Conservation (phyloP, 2,113 vertebrate genomes). For the Corvus hawaiiensis region DNA sequence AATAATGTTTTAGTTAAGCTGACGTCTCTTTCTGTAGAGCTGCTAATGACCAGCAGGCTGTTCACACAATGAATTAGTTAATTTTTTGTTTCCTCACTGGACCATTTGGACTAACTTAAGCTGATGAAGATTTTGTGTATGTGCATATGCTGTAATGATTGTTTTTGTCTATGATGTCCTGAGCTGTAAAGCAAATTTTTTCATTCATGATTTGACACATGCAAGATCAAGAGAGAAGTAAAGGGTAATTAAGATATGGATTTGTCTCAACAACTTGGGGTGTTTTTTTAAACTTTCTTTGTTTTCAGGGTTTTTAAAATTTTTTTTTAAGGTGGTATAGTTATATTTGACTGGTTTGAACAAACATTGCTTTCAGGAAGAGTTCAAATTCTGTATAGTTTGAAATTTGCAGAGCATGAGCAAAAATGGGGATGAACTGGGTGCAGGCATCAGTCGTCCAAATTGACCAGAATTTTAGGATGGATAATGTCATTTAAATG, state of each 20-base stretch:
- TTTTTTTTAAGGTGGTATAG: neutral
- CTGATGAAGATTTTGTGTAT: conserved; percentile 21
- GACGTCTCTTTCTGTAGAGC: conserved; percentile 36
- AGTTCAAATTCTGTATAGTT: neutral
- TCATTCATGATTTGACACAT: conserved; percentile 57
- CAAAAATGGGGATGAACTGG: neutral
- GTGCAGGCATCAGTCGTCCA: neutral
- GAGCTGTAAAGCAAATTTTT: conserved; percentile 18
- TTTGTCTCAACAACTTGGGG: neutral
- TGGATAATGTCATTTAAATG: neutral
- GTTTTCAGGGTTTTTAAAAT: neutral
- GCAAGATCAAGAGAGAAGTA: neutral
- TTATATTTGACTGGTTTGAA: neutral
- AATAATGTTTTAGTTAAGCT: conserved; percentile 68
- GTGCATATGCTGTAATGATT: conserved; percentile 40
- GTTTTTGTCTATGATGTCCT: conserved; percentile 61
- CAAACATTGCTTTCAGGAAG: neutral
- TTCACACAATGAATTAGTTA: conserved; percentile 55
- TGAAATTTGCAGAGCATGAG: neutral
- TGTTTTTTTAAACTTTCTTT: neutral
- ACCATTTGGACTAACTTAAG: conserved; percentile 63
- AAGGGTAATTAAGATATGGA: neutral
- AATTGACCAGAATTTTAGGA: neutral
- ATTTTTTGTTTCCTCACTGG: conserved; percentile 53
- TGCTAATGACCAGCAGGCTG: conserved; percentile 63